Base-by-base conservation (phyloP, 2,113 vertebrate genomes). In the Trogon melanurus region DNA sequence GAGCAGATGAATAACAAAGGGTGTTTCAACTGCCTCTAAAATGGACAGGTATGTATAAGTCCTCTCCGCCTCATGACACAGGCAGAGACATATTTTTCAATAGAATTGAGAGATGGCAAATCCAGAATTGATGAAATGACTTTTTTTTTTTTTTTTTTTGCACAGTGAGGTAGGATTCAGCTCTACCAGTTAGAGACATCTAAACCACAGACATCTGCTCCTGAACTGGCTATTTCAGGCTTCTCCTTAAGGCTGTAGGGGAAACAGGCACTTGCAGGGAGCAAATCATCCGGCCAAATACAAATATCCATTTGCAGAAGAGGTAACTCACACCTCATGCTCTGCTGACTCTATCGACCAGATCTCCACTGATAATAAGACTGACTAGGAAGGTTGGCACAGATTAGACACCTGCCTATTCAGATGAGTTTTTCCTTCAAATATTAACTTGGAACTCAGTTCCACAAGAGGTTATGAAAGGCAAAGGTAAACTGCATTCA, bases 111-210 rank as follows among this genome's bases (percentile, higher is more conserved):
- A 81, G 53, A 61, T 54, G 62, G 74, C 61, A 96, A 95, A 95
- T 65, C 87, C 78, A 89, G 58, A 93, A 79, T 41, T 91, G 91
- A 94, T 87, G 84, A 93, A 96, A 91, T 79, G 86, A 85, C 70
- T 44, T 95, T 92, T 90, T 51, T 34, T 72, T 67, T 61, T 36
- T 36, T 36, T 13, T 41, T 34, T 72, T 67, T 61, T 50, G 11
- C 73, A 75, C 23, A 41, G 32, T 7, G 76, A 95, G 75, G 47
- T 34, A 78, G 69, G 84, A 80, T 74, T 83, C 67, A 65, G 69
- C 61, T 73, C 65, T 57, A 45, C 18, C 80, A 79, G 44, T 13
- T 30, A 92, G 26, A 83, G 69, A 79, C 47, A 65, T 44, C 34
- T 53, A 11, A 38, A 88, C 1, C 75, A 78, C 72, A 89, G 80